Evolutionary conservation across 2,797 vertebrate species (phyloP), one percentile per base, ranked within the genome.

Genomic region (Lacerta agilis): DNA sequence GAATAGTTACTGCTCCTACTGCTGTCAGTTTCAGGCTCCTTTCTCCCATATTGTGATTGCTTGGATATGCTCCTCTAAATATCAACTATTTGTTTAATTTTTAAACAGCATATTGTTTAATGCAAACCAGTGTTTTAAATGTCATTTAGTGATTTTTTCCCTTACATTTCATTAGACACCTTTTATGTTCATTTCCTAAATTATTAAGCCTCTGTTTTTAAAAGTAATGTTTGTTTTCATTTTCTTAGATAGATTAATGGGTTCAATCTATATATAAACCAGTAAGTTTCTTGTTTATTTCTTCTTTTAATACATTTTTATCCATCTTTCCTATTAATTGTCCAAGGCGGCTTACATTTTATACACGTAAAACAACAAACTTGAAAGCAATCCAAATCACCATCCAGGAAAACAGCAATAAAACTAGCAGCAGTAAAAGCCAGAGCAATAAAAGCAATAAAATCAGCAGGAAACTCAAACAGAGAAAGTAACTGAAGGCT

Each of bases 21-120:
- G 90, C 87, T 92, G 2, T 66, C 55, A 86, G 38, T 25, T 91
- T 89, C 67, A 85, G n/a, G 29, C 15, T 90, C 64, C 5, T 41
- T 67, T 79, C 45, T 23, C 20, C 61, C 83, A 82, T 49, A 67
- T 43, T 15, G 13, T 87, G 41, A 80, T 80, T 75, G 49, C 49
- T 61, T 75, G 41, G 55, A 69, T 38, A 79, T 11, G 41, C 38
- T 1, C 4, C 73, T n/a, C 11, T 82, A 75, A 69, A 38, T 87
- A 76, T 67, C 77, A 4, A 87, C 82, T 87, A 61, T 38, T 10
- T 81, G 66, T 76, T 85, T 64, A 83, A 73, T 27, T 6, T 58
- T 43, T 25, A n/a, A 43, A 38, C 73, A 72, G 49, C 49, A 55
- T 15, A 55, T 15, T 55, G 49, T 55, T 55, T 23, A 6, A 86